phyloP scores from a whole-genome alignment of 2,113 vertebrate species.

The Sander vitreus region DNA sequence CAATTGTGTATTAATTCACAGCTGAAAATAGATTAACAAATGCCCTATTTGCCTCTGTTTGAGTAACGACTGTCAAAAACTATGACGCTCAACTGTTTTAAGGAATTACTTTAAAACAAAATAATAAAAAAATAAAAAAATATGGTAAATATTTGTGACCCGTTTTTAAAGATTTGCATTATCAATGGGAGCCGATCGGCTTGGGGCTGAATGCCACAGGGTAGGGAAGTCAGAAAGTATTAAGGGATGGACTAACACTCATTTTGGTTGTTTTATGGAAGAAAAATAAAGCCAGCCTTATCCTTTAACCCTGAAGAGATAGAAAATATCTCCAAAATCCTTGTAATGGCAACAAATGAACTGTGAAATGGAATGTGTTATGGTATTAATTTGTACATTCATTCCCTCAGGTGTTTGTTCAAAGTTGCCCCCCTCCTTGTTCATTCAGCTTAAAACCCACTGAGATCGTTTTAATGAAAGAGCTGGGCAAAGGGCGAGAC shows the following conservation, averaged over 20 bases:
- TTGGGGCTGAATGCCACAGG: not conserved
- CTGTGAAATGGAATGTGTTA: not conserved
- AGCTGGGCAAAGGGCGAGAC: constrained; percentile 57
- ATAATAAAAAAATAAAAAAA: no score
- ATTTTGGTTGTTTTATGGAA: not conserved
- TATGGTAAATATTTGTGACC: no score
- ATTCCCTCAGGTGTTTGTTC: constrained; percentile 17
- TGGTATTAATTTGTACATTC: not conserved
- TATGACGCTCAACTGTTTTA: no score
- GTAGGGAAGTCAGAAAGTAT: not conserved
- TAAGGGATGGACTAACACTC: not conserved
- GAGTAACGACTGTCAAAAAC: no score
- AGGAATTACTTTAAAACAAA: no score
- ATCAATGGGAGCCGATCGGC: no score
- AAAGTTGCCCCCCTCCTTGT: not conserved
- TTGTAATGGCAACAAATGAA: not conserved
- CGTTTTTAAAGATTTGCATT: no score
- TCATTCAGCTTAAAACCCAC: constrained; percentile 61
- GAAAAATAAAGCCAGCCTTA: not conserved
- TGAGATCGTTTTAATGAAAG: constrained; percentile 56
- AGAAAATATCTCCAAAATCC: not conserved
- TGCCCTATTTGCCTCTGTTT: not conserved
- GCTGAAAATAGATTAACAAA: not conserved
- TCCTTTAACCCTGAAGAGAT: not conserved
- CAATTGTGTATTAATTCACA: not conserved